These are phyloP conservation scores for Botrylloides violaceus DNA, from an alignment of 23 tunicate genomes.

Conservation along the genomic window DNA sequence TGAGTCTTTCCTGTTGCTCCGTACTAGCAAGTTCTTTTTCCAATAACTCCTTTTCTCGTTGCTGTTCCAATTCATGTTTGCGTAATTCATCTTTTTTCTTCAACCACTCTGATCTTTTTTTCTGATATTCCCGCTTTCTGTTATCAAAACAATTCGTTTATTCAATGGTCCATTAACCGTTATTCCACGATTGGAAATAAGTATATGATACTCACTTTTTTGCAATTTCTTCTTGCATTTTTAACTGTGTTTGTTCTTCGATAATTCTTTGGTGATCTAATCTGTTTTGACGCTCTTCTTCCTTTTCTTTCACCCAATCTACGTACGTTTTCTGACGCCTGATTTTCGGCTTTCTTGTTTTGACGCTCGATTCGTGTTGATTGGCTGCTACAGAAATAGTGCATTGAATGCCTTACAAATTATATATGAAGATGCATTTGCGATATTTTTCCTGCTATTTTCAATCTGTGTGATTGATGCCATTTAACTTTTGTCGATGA, in stretches of 20 bases:
- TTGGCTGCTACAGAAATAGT: no score
- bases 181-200: neutral
- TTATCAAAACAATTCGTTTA: neutral
- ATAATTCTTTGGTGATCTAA: neutral
- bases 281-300: slow-evolving; percentile 5
- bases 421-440: no score
- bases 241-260: slow-evolving; percentile 3
- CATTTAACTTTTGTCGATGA: no score
- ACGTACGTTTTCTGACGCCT: slow-evolving; percentile 65
- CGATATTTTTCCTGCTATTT: no score
- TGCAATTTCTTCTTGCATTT: slow-evolving; percentile 23
- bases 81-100: slow-evolving; percentile 38
- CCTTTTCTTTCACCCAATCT: slow-evolving; percentile 64
- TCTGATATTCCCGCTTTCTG: slow-evolving; percentile 31
- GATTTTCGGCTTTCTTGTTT: neutral
- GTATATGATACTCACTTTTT: neutral
- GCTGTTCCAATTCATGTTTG: slow-evolving; percentile 30
- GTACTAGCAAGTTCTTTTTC: slow-evolving; percentile 13
- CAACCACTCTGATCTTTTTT: slow-evolving; percentile 46
- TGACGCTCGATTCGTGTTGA: no score
- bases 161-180: no score
- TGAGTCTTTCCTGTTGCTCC: slow-evolving; percentile 42
- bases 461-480: no score
- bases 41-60: slow-evolving; percentile 8
- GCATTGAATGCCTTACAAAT: no score